Evolutionary conservation across 2,113 vertebrate genomes (phyloP).

Genomic region (Microtus ochrogaster): DNA sequence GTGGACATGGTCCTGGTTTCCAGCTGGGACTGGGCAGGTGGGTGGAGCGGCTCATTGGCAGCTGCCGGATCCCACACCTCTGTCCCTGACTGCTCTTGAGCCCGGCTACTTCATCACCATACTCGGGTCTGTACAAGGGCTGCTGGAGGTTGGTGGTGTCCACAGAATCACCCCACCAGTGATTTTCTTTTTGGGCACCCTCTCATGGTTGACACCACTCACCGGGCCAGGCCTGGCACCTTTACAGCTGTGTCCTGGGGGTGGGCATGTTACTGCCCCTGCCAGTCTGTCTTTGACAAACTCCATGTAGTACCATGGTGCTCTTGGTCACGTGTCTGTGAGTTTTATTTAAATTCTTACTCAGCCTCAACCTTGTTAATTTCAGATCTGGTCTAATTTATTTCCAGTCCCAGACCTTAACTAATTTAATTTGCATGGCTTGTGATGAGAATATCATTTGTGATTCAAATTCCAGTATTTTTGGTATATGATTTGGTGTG

Average conservation of each 20-base stretch:
- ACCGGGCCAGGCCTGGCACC: neutral
- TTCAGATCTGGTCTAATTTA: conserved; percentile 70
- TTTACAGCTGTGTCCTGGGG: rapidly evolving
- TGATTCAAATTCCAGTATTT: conserved; percentile 61
- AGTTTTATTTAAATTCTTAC: conserved; percentile 61
- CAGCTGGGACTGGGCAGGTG: neutral
- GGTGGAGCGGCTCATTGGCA: neutral
- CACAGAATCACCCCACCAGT: rapidly evolving
- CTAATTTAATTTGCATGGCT: conserved; percentile 70
- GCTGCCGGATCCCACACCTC: neutral
- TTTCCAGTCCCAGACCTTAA: conserved; percentile 64
- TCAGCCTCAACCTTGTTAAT: conserved; percentile 58
- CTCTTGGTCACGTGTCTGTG: neutral
- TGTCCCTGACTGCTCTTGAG: neutral
- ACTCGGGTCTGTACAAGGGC: neutral
- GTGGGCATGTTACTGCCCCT: neutral
- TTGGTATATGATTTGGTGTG: conserved; percentile 27
- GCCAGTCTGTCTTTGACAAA: neutral
- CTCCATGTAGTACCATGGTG: rapidly evolving
- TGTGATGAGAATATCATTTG: conserved; percentile 63
- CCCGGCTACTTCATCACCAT: rapidly evolving
- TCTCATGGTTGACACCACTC: rapidly evolving
- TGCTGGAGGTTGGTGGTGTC: neutral
- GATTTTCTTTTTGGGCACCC: rapidly evolving
- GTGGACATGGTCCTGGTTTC: neutral